Base-by-base conservation (phyloP, 2,888 invertebrate genomes). In the Anthrax anthrax region DNA sequence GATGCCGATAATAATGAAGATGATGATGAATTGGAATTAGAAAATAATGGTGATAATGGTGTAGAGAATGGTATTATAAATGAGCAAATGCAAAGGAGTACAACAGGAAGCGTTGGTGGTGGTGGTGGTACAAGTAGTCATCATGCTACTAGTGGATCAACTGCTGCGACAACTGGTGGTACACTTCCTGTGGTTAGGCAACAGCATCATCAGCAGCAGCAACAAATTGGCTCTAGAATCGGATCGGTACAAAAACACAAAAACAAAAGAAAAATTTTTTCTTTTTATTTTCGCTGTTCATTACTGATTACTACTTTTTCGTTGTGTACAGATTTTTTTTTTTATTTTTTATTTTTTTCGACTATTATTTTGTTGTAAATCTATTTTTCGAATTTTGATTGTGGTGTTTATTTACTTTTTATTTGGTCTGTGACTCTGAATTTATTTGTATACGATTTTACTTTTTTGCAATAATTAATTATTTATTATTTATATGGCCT, bases 161-260 rank as follows among this genome's bases (percentile, higher is more conserved):
- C 29, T 9, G 10, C 29, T 29, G 23, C 10, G 3, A 32, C 29
- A 12, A 32, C 29, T 12, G 55, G 57, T 48, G 56, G 56, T 48
- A 59, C 59, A 18, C 44, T 59, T 46, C 55, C 59, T 43, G 56
- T 58, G 46, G 53, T 4, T 6, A 4, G 8, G 8, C 23, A 57
- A 37, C 57, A 23, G 23, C 8, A 23, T 23, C 23, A 23, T 23
- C 23, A 56, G 51, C 44, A 47, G 23, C 23, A 57, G 37, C 57
- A 56, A 52, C 44, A 47, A 40, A 55, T 48, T 52, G 54, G 54
- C 50, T 51, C 57, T 50, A 55, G 53, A 50, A 47, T 51, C 47
- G 51, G 52, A 56, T 56, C 56, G 58, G 58, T 58, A 58, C 54
- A 54, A 49, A 56, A 49, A 29, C 10, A 12, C 29, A 23, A 40